A percentile compares a stretch with the other conserved stretches of the same genome.
Conservation (phyloP, 2,888 invertebrate species). For the Euplexia lucipara region DNA sequence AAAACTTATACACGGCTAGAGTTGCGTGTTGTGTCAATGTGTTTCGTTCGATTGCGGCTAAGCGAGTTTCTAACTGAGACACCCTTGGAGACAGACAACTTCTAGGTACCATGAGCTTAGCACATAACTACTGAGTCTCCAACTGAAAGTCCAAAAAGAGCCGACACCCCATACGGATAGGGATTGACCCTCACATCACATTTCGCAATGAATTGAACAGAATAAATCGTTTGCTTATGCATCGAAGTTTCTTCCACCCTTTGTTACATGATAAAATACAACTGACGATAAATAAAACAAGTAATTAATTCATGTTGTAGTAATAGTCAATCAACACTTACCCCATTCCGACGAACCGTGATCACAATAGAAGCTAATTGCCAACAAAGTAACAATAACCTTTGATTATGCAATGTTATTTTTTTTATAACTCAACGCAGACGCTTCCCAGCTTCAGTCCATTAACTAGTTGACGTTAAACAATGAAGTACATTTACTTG, state of each 20-base stretch:
- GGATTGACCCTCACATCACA: too few species aligned
- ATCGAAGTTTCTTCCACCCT: background rate
- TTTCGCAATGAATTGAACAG: too few species aligned
- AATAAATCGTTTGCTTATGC: too few species aligned
- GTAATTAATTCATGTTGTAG: slow-evolving; percentile 8
- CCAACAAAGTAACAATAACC: slow-evolving; percentile 67
- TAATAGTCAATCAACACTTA: slow-evolving; percentile 28
- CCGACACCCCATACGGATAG: too few species aligned
- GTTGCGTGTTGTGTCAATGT: too few species aligned
- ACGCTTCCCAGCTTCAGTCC: slow-evolving; percentile 69
- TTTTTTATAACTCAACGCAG: slow-evolving; percentile 73
- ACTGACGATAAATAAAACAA: background rate
- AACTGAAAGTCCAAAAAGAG: too few species aligned
- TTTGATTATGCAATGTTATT: slow-evolving; percentile 73
- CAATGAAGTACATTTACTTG: slow-evolving; percentile 71
- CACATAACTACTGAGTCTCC: too few species aligned
- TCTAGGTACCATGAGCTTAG: too few species aligned
- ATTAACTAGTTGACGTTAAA: slow-evolving; percentile 44
- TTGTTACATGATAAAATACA: background rate
- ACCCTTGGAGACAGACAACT: too few species aligned
- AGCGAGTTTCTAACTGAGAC: too few species aligned
- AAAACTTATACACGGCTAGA: too few species aligned
- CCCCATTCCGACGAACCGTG: slow-evolving; percentile 35
- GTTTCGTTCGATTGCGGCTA: too few species aligned
- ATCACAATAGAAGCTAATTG: slow-evolving; percentile 66